These are phyloP conservation scores for Threskiornis aethiopicus DNA, from an alignment of 2,797 vertebrate genomes.

Conservation along the genomic window DNA sequence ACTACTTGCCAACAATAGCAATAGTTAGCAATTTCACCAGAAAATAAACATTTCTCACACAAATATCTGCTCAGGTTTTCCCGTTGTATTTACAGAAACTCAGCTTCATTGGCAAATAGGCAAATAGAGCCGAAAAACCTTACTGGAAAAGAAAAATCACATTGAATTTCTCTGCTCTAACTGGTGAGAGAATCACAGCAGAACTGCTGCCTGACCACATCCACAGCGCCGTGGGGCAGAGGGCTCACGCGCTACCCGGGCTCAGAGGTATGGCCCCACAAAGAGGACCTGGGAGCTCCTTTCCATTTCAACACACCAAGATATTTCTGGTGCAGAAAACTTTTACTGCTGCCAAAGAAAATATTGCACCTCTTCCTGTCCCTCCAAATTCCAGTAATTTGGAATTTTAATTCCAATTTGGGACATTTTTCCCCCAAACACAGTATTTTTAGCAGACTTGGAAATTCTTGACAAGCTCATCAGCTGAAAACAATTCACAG, in stretches of 20 bases:
- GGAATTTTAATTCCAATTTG: not conserved
- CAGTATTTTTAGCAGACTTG: not conserved
- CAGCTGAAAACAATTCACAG: not conserved
- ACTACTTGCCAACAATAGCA: not conserved
- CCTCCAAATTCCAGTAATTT: not conserved
- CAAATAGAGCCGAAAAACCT: not conserved
- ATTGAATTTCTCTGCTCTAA: not conserved
- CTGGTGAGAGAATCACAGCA: not conserved
- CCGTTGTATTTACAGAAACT: not conserved
- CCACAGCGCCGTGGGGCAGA: fast-evolving
- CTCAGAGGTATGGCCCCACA: not conserved
- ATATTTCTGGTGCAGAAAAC: not conserved
- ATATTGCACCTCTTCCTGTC: not conserved
- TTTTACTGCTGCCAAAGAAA: not conserved
- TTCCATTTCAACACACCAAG: not conserved
- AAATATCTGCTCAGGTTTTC: not conserved
- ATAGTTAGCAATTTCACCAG: not conserved
- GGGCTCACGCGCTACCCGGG: not conserved
- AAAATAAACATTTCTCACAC: not conserved
- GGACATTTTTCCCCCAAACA: not conserved
- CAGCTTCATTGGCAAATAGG: not conserved
- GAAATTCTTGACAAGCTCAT: not conserved
- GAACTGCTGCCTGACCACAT: not conserved
- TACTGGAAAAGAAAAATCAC: not conserved
- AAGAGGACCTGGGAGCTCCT: not conserved